phyloP scores from a whole-genome alignment of 1,140 invertebrate genomes.

The Lerema accius region DNA sequence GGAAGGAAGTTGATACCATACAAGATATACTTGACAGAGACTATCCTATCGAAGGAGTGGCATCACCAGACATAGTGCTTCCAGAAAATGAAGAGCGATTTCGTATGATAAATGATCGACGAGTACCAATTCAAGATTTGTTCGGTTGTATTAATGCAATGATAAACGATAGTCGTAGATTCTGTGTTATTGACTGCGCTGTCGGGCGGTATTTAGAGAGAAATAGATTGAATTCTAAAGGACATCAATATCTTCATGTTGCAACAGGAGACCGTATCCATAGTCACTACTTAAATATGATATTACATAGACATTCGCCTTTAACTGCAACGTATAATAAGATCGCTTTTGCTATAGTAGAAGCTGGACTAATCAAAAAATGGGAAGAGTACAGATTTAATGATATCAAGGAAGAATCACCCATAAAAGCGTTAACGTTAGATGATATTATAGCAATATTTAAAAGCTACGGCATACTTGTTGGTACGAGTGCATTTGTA shows the following conservation, averaged over 20 bases:
- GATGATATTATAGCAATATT: slow-evolving; percentile 60
- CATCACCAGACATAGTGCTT: slow-evolving; percentile 72
- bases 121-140: slow-evolving; percentile 55
- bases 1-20: slow-evolving; percentile 73
- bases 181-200: slow-evolving; percentile 75
- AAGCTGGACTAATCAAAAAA: slow-evolving; percentile 62
- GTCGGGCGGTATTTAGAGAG: slow-evolving; percentile 65
- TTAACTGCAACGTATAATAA: slow-evolving; percentile 57
- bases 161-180: slow-evolving; percentile 57
- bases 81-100: slow-evolving; percentile 65
- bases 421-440: slow-evolving; percentile 44
- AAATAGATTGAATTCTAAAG: slow-evolving; percentile 66
- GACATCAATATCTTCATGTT: slow-evolving; percentile 72
- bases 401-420: slow-evolving; percentile 52
- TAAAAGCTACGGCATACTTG: slow-evolving; percentile 48
- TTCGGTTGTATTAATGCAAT: slow-evolving; percentile 64
- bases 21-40: slow-evolving; percentile 69
- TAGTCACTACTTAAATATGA: slow-evolving; percentile 68
- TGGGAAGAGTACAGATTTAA: slow-evolving; percentile 61
- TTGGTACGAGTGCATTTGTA: slow-evolving; percentile 44
- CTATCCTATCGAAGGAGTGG: slow-evolving; percentile 69
- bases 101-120: slow-evolving; percentile 60
- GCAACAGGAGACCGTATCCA: slow-evolving; percentile 69
- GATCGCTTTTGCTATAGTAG: slow-evolving; percentile 49
- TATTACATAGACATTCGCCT: slow-evolving; percentile 60